Evolutionary conservation across 92 coral and sea anemone species (phyloP).

Genomic region (Desmophyllum pertusum): DNA sequence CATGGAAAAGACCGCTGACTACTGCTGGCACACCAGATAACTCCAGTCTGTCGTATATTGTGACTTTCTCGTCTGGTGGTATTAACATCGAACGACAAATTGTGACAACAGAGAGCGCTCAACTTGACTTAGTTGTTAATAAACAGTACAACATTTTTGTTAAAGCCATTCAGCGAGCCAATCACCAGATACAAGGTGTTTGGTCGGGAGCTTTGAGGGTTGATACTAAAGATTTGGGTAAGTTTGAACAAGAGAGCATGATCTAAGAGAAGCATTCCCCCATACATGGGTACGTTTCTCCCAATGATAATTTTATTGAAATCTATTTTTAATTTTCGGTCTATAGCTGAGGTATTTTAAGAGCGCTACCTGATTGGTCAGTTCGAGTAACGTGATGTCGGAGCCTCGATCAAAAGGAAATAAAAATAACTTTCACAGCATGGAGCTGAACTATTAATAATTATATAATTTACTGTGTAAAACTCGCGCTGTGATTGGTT

Average conservation of each 20-base stretch:
- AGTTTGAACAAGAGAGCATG: neutral
- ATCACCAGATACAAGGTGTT: neutral
- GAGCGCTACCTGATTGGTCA: too few relatives aligned
- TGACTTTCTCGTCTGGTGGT: neutral
- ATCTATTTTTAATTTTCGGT: too few relatives aligned
- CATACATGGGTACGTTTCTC: too few relatives aligned
- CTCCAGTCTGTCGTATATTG: conserved; percentile 1
- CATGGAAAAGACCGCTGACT: conserved; percentile 35
- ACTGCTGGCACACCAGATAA: neutral
- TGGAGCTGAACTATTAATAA: too few relatives aligned
- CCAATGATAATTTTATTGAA: too few relatives aligned
- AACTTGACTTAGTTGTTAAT: neutral
- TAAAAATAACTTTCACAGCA: too few relatives aligned
- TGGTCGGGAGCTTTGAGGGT: conserved; percentile 14
- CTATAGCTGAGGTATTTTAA: too few relatives aligned
- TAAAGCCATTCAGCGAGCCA: neutral
- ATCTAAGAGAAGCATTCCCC: too few relatives aligned
- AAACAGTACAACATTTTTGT: conserved; percentile 16
- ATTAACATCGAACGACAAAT: neutral
- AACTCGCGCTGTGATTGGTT: too few relatives aligned
- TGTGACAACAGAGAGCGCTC: conserved; percentile 8
- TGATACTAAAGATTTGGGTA: conserved; percentile 24
- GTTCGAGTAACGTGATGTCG: too few relatives aligned
- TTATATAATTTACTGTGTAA: too few relatives aligned
- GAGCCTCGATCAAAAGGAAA: too few relatives aligned